Conservation (phyloP, 2,113 vertebrate genomes). For the Ceuthmochares aereus region DNA sequence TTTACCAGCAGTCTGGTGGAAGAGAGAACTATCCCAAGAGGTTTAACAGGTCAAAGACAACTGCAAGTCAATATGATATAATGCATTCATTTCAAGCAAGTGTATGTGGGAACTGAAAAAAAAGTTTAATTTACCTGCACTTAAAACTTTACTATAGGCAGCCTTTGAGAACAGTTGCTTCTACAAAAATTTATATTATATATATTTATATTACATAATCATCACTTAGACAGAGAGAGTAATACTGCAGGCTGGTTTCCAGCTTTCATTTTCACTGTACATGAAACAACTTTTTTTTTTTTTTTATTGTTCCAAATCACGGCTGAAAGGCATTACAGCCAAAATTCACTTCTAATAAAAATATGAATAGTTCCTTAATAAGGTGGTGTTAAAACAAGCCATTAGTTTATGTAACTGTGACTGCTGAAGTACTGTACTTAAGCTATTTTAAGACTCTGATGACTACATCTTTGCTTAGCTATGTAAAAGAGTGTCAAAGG, state of each 20-base stretch:
- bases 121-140: not conserved
- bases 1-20: not conserved
- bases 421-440: conserved; percentile 53
- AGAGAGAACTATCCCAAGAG: not conserved
- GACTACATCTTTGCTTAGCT: conserved; percentile 59
- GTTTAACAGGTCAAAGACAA: conserved; percentile 35
- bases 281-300: not conserved
- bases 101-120: not conserved
- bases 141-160: not conserved
- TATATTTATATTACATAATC: conserved; percentile 11
- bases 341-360: conserved; percentile 9
- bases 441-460: conserved; percentile 65
- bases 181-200: too few species aligned
- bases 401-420: conserved; percentile 62
- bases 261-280: conserved; percentile 13
- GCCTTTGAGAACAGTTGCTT: not conserved
- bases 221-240: not conserved
- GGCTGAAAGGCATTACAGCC: not conserved
- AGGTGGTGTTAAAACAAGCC: conserved; percentile 25
- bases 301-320: not conserved
- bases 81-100: not conserved
- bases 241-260: not conserved
- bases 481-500: conserved; percentile 53
- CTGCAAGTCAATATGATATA: not conserved
- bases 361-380: not conserved